These are phyloP conservation scores for Neodiprion pinetum DNA, from an alignment of 1,140 invertebrate genomes.

Conservation along the genomic window DNA sequence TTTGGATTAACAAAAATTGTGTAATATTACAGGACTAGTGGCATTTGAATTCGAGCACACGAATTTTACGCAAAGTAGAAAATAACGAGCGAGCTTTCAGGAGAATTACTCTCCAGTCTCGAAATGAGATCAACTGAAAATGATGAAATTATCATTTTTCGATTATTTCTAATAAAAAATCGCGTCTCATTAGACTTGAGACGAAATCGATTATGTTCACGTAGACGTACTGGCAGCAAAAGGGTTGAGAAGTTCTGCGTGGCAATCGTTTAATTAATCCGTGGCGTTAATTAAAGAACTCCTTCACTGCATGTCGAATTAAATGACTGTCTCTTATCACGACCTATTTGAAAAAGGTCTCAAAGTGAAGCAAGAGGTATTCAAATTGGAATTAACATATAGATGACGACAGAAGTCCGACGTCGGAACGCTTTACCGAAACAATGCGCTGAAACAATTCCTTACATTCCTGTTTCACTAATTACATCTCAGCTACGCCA, in stretches of 20 bases:
- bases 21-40: too few relatives aligned
- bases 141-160: background rate
- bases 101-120: background rate
- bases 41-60: too few relatives aligned
- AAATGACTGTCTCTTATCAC: background rate
- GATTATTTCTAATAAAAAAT: background rate
- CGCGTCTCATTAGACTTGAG: background rate
- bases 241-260: conserved; percentile 1
- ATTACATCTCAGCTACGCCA: too few relatives aligned
- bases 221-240: background rate
- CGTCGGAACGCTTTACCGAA: background rate
- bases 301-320: background rate
- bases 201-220: background rate
- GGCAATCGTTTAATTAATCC: background rate
- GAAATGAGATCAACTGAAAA: background rate
- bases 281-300: background rate
- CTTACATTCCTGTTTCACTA: too few relatives aligned
- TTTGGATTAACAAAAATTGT: too few relatives aligned
- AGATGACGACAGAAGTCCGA: background rate
- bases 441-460: background rate
- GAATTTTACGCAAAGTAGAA: background rate
- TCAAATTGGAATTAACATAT: conserved; percentile 9
- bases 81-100: background rate
- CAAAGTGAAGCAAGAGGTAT: background rate
- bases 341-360: background rate